Conservation (phyloP, 1,140 invertebrate genomes). For the Ceratina calcarata region DNA sequence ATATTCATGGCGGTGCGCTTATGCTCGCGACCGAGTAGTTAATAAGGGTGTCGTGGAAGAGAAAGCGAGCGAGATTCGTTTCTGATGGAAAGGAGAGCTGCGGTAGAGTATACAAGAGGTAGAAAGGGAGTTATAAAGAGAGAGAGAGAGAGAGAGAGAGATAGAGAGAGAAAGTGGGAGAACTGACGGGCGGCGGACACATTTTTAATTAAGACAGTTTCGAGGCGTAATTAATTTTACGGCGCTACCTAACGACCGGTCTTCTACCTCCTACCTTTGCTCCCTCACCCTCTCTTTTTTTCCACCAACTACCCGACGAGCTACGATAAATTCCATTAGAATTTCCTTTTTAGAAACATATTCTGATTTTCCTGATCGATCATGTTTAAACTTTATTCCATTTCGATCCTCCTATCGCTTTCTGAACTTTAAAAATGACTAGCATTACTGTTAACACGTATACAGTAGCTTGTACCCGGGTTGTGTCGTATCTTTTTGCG, state of each 20-base stretch:
- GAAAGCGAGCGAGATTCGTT: conserved; percentile 41
- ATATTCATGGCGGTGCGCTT: conserved; percentile 76
- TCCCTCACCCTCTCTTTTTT: background rate
- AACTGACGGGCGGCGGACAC: conserved; percentile 68
- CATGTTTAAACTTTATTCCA: no score
- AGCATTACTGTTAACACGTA: no score
- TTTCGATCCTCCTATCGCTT: no score
- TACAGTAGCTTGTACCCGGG: no score
- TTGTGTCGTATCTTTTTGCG: background rate
- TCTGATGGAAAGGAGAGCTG: conserved; percentile 45
- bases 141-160: conserved; percentile 6
- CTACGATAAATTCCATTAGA: conserved; percentile 1
- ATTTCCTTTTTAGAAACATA: conserved; percentile 15
- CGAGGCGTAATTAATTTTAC: conserved; percentile 78
- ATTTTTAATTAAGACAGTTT: conserved; percentile 80
- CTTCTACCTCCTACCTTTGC: conserved; percentile 42
- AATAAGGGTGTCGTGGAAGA: conserved; percentile 71
- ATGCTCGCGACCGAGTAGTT: conserved; percentile 68
- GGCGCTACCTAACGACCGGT: conserved; percentile 68
- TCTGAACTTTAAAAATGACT: no score
- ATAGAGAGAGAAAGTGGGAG: conserved; percentile 31
- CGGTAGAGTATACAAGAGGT: conserved; percentile 37
- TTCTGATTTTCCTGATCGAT: no score
- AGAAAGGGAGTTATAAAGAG: conserved; percentile 45
- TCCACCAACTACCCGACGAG: conserved; percentile 32